phyloP scores from a whole-genome alignment of 2,797 vertebrate genomes.

The Xiphorhynchus erythropygius region DNA sequence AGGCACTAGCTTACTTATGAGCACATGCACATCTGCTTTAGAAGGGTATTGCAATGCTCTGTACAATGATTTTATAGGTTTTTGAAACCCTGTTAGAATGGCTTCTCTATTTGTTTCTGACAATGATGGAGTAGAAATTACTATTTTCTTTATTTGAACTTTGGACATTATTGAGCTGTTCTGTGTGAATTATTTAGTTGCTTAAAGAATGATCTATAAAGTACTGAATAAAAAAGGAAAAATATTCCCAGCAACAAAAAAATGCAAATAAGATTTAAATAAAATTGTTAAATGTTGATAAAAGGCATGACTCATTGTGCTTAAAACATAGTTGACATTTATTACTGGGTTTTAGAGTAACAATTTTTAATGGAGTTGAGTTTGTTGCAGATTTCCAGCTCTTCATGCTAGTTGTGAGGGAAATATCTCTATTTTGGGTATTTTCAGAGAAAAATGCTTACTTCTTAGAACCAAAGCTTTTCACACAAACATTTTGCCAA shows the following conservation, averaged over 20 bases:
- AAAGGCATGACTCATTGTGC: background rate
- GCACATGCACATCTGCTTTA: background rate
- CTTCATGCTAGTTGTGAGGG: accelerated
- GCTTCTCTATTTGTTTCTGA: background rate
- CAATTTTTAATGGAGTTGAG: background rate
- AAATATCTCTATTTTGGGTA: background rate
- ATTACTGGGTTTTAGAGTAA: background rate
- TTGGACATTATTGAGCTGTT: background rate
- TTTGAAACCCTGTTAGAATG: background rate
- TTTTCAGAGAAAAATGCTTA: background rate
- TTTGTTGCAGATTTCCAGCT: background rate
- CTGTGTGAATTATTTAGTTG: background rate
- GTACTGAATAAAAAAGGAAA: background rate
- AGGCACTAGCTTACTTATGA: background rate
- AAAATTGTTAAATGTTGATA: background rate
- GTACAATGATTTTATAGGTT: background rate
- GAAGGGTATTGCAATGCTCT: background rate
- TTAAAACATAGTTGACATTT: background rate
- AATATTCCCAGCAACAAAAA: accelerated
- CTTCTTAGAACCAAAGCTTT: background rate
- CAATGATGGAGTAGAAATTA: background rate
- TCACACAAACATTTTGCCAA: background rate
- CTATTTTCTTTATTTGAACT: background rate
- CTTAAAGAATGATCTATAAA: background rate
- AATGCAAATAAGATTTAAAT: background rate